Base-by-base conservation (phyloP, 2,888 invertebrate genomes). In the Leptopterna dolabrata region DNA sequence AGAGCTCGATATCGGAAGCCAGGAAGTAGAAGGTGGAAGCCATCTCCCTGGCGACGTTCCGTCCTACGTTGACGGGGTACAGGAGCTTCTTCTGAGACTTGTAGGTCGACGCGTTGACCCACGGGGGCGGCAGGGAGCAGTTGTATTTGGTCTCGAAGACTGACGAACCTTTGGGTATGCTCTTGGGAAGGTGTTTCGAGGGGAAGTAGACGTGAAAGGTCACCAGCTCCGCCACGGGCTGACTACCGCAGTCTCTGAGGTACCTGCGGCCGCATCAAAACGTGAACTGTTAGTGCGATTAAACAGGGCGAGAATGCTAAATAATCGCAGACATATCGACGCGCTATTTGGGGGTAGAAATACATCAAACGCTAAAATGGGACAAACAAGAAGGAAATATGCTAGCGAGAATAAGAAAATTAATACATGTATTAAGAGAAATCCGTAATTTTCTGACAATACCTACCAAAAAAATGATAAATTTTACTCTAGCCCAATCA, bases 161-260 rank as follows among this genome's bases (percentile, higher is more conserved):
- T 80, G 76, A 84, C 88, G 81, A 80, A 41, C 76, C 45, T 36
- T 81, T 80, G 30, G 90, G 90, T 30, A 94, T 94, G 92, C 93
- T 92, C 92, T 95, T 95, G 87, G 97, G 97, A 91, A 97, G 95
- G 92, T 97, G 96, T 91, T 96, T 96, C 91, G 95, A 95, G 91
- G 96, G 95, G 93, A 97, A 97, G 93, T 96, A 97, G 85, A 98
- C 92, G 92, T 98, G 97, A 93, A 98, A 97, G 89, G 97, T 96
- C 92, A 96, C 96, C 91, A 94, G 95, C 91, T 96, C 94, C 87
- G 94, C 94, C 90, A 98, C 94, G 90, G 96, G 93, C 76, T 95
- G 94, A 89, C 92, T 92, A 89, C 93, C 93, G 92, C 97, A 97
- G 91, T 95, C 95, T 88, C 97, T 94, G 88, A 96, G 93, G 92